Evolutionary conservation across 2,888 invertebrate species (phyloP), one percentile per base, ranked within the genome.

Genomic region (Ormyrus nitidulus): DNA sequence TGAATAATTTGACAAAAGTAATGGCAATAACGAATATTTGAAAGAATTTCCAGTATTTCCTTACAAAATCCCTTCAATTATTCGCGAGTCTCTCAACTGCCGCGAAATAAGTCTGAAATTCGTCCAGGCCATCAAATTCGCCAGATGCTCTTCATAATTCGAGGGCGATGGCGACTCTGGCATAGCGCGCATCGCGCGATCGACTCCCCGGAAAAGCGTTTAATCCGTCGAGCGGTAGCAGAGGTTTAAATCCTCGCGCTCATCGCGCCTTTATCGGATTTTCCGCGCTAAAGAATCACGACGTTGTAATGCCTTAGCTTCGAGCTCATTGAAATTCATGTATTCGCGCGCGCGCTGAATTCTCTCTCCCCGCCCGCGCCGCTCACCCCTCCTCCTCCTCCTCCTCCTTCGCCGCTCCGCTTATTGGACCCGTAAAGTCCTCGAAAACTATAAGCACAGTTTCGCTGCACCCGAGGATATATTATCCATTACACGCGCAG

Each of bases 281-380:
- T 80, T 80, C 75, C 76, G 66, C 56, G 53, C 61, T 72, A 74
- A 79, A 79, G 79, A 79, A 79, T 79, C 74, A 69, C 64, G 79
- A 58, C 53, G 62, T 70, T 70, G 77, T 70, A 72, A 65, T 66
- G 59, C 66, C 13, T 49, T 44, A 19, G 66, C 8, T 53, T 44
- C 46, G 13, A 3, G 44, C 68, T 77, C 77, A 77, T 80, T 80
- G 72, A 56, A 68, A 80, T 80, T 80, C 77, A 80, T 77, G 70
- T 77, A 80, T 77, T 80, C 77, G 62, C 72, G 48, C 62, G 46
- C 48, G 56, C 56, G 19, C 56, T 10, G 64, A 74, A 64, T 74
- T 49, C 61, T 11, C 34, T 9, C 56, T 13, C 51, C 51, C 51
- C 49, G 13, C 7, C 10, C 66, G n/a, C 64, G 19, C 1, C 11